phyloP scores from a whole-genome alignment of 2,797 vertebrate species.

The Tachyglossus aculeatus region DNA sequence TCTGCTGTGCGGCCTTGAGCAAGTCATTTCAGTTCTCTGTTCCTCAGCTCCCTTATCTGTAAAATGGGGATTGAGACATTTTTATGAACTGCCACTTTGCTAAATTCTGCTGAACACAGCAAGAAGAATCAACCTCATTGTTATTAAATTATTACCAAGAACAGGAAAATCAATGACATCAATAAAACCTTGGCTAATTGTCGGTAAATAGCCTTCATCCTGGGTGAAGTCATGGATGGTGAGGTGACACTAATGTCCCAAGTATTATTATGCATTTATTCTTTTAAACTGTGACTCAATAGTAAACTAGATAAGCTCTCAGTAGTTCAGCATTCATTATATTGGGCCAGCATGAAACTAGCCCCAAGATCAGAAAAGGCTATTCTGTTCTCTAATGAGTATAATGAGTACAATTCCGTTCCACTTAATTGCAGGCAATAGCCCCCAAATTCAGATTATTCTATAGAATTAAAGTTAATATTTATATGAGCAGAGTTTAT shows the following conservation, averaged over 20 bases:
- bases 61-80: too few relatives aligned
- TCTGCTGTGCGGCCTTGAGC: too few relatives aligned
- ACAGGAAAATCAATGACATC: conserved; percentile 38
- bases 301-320: conserved; percentile 48
- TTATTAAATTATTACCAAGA: conserved; percentile 52
- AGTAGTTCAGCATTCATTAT: conserved; percentile 61
- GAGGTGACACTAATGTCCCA: conserved; percentile 43
- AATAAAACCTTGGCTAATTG: conserved; percentile 45
- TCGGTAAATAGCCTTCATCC: conserved; percentile 42
- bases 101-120: conserved; percentile 31
- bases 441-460: conserved; percentile 34
- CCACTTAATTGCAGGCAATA: conserved; percentile 21
- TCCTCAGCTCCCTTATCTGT: too few relatives aligned
- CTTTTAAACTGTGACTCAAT: conserved; percentile 41
- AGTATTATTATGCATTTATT: conserved; percentile 52
- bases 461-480: conserved; percentile 43
- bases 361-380: conserved; percentile 17
- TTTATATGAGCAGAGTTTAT: conserved; percentile 21
- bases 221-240: conserved; percentile 34
- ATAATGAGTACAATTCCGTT: conserved; percentile 41
- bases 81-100: conserved; percentile 5
- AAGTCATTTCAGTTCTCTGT: too few relatives aligned
- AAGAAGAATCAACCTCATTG: conserved; percentile 41
- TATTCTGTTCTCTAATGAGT: conserved; percentile 40
- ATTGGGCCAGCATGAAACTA: conserved; percentile 15